Evolutionary conservation across 2,113 vertebrate species (phyloP), one percentile per base, ranked within the genome.

Genomic region (Gymnarchus niloticus): DNA sequence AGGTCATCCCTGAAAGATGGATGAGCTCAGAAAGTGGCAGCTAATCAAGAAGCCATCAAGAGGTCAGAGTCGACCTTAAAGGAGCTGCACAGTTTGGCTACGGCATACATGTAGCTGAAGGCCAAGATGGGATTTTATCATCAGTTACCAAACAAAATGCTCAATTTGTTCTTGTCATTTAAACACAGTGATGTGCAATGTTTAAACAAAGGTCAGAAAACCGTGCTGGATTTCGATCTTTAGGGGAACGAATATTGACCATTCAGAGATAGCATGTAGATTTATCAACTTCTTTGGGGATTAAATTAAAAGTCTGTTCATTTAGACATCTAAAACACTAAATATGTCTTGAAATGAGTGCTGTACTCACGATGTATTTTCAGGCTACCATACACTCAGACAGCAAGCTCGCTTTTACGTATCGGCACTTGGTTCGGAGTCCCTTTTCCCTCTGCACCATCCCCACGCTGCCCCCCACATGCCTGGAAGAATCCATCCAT

Each of bases 401-500:
- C 33, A 28, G 41, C 41, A 14, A 33, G 28, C 0, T 6, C 14
- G 14, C 6, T 80, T 44, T 49, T 46, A 33, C 56, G n/a, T 52
- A 46, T 77, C 17, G 21, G 46, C 52, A 54, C 52, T 54, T 80
- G 69, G 23, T 56, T 84, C 25, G 48, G 44, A 48, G 23, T 49
- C 12, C 14, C 51, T 54, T 49, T 82, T 28, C 80, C 7, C 59
- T 19, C 37, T 59, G 1, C 57, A 48, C 51, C 76, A 3, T 56
- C 69, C 17, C 61, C 81, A 7, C 86, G 51, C 14, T 65, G 23
- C 49, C 25, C 25, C 44, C 86, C 8, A 44, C 4, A 76, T 84
- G 56, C 28, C n/a, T 56, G 44, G 56, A 76, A 84, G 83, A 52
- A 81, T 84, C 73, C 86, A 87, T 87, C 86, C 48, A 87, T 87